phyloP scores from a whole-genome alignment of 2,888 invertebrate species.

The Yponomeuta cagnagella region DNA sequence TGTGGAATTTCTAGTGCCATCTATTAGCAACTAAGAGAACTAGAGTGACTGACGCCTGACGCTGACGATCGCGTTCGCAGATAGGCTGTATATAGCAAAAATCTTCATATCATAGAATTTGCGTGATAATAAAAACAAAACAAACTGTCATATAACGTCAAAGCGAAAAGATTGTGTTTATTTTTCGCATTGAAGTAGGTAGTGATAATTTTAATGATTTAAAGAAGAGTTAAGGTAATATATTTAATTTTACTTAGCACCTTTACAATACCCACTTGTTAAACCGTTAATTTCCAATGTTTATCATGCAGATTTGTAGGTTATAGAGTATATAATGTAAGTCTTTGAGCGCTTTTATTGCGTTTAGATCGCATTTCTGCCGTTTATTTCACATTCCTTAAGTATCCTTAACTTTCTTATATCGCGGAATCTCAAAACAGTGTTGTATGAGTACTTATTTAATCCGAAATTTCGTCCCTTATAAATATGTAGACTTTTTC shows the following conservation, averaged over 20 bases:
- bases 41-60: background rate
- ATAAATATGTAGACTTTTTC: background rate
- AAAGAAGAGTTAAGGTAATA: conserved; percentile 17
- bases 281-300: background rate
- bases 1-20: background rate
- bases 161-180: conserved; percentile 20
- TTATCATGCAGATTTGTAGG: background rate
- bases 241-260: conserved; percentile 7
- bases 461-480: background rate
- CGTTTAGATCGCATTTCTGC: background rate
- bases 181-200: conserved; percentile 14
- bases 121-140: background rate
- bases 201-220: background rate
- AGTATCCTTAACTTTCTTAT: background rate
- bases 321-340: background rate
- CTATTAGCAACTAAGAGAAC: background rate
- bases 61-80: background rate
- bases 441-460: too few species aligned
- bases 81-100: background rate
- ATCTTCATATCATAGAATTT: background rate
- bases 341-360: background rate
- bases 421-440: background rate
- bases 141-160: background rate
- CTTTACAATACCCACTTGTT: conserved; percentile 12
- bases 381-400: background rate